A percentile compares a stretch with the other conserved stretches of the same genome.
These are phyloP conservation scores for Rotaria macrura DNA, from an alignment of 2,888 invertebrate genomes.

Conservation along the genomic window DNA sequence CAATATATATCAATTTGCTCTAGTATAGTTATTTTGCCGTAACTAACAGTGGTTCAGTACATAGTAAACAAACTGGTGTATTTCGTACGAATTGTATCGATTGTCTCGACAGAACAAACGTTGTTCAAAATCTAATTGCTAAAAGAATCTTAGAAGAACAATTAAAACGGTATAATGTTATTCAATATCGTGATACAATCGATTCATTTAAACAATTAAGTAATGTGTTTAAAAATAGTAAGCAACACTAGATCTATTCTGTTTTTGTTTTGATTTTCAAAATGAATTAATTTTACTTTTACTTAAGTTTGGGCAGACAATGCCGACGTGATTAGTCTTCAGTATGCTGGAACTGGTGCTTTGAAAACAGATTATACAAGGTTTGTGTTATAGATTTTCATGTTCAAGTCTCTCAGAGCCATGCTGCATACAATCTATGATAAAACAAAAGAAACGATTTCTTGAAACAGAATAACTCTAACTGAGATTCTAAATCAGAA, in stretches of 20 bases:
- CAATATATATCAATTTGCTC: too few species aligned
- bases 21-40: conserved; percentile 23
- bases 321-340: conserved; percentile 80
- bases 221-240: conserved; percentile 30
- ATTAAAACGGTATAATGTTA: conserved; percentile 48
- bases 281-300: conserved; percentile 26
- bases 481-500: too few species aligned
- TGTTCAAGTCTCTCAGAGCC: too few species aligned
- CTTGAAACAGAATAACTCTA: too few species aligned
- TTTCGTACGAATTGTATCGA: conserved; percentile 98
- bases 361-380: conserved; percentile 90
- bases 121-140: conserved; percentile 89
- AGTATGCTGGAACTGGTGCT: conserved; percentile 95
- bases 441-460: too few species aligned
- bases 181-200: conserved; percentile 22
- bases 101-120: conserved; percentile 91
- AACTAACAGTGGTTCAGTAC: conserved; percentile 60
- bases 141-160: conserved; percentile 65
- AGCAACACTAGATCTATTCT: too few species aligned
- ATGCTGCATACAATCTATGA: too few species aligned
- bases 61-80: conserved; percentile 63
- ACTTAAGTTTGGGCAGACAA: conserved; percentile 82
- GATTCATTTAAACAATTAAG: conserved; percentile 22
- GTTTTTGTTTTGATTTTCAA: neutral
- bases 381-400: conserved; percentile 37